Conservation (phyloP, 2,888 invertebrate species). For the Heliconius erato region DNA sequence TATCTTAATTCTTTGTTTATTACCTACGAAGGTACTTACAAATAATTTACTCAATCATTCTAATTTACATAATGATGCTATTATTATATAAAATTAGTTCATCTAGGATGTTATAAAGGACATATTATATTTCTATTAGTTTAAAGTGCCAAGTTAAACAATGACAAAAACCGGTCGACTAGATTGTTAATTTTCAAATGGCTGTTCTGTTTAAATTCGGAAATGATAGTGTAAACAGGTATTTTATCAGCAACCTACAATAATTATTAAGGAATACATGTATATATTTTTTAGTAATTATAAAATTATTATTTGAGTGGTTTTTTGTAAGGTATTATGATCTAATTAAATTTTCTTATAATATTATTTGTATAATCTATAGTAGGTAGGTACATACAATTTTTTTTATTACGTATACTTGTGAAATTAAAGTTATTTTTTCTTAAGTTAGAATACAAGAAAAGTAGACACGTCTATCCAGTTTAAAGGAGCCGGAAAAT, state of each 20-base stretch:
- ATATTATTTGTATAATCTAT: no score
- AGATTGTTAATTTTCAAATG: not conserved
- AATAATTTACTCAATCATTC: not conserved
- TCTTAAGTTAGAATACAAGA: no score
- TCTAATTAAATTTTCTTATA: not conserved
- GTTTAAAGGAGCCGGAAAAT: no score
- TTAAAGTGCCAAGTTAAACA: not conserved
- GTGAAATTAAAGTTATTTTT: no score
- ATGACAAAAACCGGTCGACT: not conserved
- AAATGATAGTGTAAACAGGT: not conserved
- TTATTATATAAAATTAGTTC: slow-evolving; percentile 1
- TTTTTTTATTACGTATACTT: no score
- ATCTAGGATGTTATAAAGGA: not conserved
- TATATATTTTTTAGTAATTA: not conserved
- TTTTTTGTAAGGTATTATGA: not conserved
- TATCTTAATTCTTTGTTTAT: not conserved
- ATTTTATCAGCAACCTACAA: not conserved
- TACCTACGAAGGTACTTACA: not conserved
- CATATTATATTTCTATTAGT: not conserved
- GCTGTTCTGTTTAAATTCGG: not conserved
- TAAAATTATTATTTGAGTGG: not conserved
- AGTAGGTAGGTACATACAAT: no score
- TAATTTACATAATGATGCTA: not conserved
- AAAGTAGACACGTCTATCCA: no score
- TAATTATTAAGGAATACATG: not conserved